Evolutionary conservation across 2,797 vertebrate species (phyloP), one percentile per base, ranked within the genome.

Genomic region (Acrossocheilus wenchowensis): DNA sequence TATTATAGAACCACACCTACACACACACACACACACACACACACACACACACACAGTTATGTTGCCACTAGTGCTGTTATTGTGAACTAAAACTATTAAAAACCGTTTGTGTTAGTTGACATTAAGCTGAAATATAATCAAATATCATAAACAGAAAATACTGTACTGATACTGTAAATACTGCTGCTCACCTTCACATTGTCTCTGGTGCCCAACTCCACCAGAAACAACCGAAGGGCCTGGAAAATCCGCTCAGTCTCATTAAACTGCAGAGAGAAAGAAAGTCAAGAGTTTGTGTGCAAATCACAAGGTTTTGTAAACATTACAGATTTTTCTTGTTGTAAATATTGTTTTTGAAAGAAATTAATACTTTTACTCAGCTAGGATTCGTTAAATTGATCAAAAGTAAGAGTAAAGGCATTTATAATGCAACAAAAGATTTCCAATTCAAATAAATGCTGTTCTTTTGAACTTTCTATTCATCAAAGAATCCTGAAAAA

Each of bases 1-100:
- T 94, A 94, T 99, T 99, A 91, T 99, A 99, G 94, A 99, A 99
- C 98, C 98, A 99, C 82, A 99, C 98, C 98, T 99, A 88, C 21
- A 84, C 23, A 81, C 26, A 80, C 3, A 83, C 54, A 72, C 9
- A 48, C 26, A 26, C 3, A 83, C 54, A 72, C 9, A 48, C 26
- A 26, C 26, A 26, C 2, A 81, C 8, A 7, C 71, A 39, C 26
- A 43, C 14, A 73, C 23, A 48, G n/a, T 41, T 11, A 0, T 41
- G 19, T 71, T 41, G 1, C 14, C 2, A 66, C 68, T 23, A 71
- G 19, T 71, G 39, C n/a, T 43, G 6, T 43, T 72, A 43, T 41
- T n/a, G 39, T 43, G 5, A 43, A 41, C 19, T 41, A 23, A 12
- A 23, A 21, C 14, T 19, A 74, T 9, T 2, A 34, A 30, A 17